phyloP scores from a whole-genome alignment of 92 coral and sea anemone genomes.

The Umimayanthus chanpuru region DNA sequence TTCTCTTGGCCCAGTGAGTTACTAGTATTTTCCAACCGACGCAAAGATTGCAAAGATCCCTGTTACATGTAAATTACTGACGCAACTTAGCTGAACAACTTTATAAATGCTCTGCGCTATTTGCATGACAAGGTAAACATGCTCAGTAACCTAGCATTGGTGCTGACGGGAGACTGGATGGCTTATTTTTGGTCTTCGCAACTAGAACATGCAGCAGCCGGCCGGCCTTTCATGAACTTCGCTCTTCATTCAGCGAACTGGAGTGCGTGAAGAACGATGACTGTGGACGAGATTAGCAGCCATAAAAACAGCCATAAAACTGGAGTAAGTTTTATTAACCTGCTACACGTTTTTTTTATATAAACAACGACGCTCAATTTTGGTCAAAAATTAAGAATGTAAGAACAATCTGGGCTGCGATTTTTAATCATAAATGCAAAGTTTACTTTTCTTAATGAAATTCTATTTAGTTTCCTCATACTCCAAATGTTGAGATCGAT shows the following conservation, averaged over 20 bases:
- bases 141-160: constrained; percentile 30
- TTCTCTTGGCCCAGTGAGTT: constrained; percentile 15
- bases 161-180: too few species aligned
- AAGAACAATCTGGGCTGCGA: too few species aligned
- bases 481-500: too few species aligned
- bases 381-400: too few species aligned
- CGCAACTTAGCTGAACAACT: constrained; percentile 28
- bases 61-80: constrained; percentile 27
- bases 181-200: too few species aligned
- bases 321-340: constrained; percentile 13
- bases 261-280: constrained; percentile 16
- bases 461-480: not conserved
- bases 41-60: constrained; percentile 25
- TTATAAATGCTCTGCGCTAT: constrained; percentile 25
- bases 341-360: constrained; percentile 15
- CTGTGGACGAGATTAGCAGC: constrained; percentile 26
- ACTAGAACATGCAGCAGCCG: constrained; percentile 24
- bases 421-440: constrained; percentile 14
- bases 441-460: constrained; percentile 10
- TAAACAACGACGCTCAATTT: constrained; percentile 2
- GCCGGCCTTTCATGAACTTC: constrained; percentile 18
- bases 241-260: too few species aligned
- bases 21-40: constrained; percentile 17
- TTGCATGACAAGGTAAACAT: too few species aligned
- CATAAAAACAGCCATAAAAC: constrained; percentile 23